These are phyloP conservation scores for Macrochelys suwanniensis DNA, from an alignment of 2,797 vertebrate genomes.

Conservation along the genomic window DNA sequence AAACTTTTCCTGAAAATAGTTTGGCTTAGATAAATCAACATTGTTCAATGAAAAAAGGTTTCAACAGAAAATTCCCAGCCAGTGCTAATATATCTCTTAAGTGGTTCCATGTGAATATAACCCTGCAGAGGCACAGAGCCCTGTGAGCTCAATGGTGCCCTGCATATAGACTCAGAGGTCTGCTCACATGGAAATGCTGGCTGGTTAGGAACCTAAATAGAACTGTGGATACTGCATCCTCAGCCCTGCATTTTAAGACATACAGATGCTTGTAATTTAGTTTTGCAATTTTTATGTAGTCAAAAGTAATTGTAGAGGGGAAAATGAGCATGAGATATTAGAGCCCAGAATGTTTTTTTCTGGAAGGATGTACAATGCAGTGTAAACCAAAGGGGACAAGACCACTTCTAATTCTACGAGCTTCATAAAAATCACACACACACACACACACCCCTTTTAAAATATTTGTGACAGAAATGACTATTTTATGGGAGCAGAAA, in stretches of 20 bases:
- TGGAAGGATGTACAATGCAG: not conserved
- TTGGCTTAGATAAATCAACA: too few relatives aligned
- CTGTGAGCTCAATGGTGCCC: not conserved
- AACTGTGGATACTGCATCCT: not conserved
- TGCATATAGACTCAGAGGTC: not conserved
- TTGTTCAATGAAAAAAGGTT: too few relatives aligned
- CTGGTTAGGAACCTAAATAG: not conserved
- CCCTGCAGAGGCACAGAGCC: too few relatives aligned
- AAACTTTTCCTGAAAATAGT: not conserved
- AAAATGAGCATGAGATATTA: not conserved
- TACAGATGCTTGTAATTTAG: not conserved
- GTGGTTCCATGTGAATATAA: not conserved
- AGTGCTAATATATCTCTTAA: not conserved
- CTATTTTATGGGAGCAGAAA: conserved; percentile 32
- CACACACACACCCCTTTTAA: not conserved
- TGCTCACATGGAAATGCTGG: not conserved
- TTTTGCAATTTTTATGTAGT: not conserved
- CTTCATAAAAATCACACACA: not conserved
- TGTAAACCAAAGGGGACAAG: not conserved
- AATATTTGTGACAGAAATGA: not conserved
- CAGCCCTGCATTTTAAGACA: not conserved
- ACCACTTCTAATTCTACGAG: not conserved
- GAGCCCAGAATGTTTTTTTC: not conserved
- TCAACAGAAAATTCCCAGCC: not conserved
- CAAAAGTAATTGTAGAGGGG: not conserved